These are phyloP conservation scores for Onchidella celtica DNA, from an alignment of 2,888 invertebrate genomes.

Conservation along the genomic window DNA sequence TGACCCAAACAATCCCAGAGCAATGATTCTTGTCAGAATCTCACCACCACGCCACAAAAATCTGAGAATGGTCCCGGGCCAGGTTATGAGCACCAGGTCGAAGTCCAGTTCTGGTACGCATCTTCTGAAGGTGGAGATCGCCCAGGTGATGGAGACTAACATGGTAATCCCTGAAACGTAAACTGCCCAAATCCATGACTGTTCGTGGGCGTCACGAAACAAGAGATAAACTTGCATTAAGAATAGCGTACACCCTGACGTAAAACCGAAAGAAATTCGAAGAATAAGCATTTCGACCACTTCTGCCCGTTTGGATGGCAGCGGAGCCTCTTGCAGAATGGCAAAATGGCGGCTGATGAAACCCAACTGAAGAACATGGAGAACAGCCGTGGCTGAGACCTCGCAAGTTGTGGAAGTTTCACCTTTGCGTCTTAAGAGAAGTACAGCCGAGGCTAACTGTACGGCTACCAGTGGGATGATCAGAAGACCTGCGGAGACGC, in stretches of 20 bases:
- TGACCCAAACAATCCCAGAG: slow-evolving; percentile 91
- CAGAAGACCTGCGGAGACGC: slow-evolving; percentile 86
- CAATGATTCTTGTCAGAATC: slow-evolving; percentile 87
- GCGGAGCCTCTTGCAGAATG: slow-evolving; percentile 82
- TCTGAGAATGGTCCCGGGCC: slow-evolving; percentile 91
- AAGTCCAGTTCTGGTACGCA: slow-evolving; percentile 19
- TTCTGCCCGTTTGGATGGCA: slow-evolving; percentile 87
- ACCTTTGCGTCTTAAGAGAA: slow-evolving; percentile 61
- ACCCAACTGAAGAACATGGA: slow-evolving; percentile 81
- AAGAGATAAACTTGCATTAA: slow-evolving; percentile 90
- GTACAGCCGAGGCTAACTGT: slow-evolving; percentile 84
- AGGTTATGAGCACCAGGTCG: slow-evolving; percentile 83
- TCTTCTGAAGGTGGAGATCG: slow-evolving; percentile 89
- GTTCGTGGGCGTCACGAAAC: slow-evolving; percentile 67
- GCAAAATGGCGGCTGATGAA: slow-evolving; percentile 87
- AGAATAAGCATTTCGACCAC: slow-evolving; percentile 86
- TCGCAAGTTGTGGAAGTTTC: slow-evolving; percentile 59
- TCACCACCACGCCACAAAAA: slow-evolving; percentile 92
- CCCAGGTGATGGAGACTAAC: slow-evolving; percentile 93
- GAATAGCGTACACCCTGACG: slow-evolving; percentile 93
- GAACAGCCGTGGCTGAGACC: slow-evolving; percentile 84
- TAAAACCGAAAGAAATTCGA: slow-evolving; percentile 91
- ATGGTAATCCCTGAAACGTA: slow-evolving; percentile 89
- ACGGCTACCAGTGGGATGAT: slow-evolving; percentile 85
- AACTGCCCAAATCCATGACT: slow-evolving; percentile 78